Percentiles rank a stretch among this genome's conserved stretches.
Conservation (phyloP, 1,140 invertebrate species). For the Scaptomyza pallida region DNA sequence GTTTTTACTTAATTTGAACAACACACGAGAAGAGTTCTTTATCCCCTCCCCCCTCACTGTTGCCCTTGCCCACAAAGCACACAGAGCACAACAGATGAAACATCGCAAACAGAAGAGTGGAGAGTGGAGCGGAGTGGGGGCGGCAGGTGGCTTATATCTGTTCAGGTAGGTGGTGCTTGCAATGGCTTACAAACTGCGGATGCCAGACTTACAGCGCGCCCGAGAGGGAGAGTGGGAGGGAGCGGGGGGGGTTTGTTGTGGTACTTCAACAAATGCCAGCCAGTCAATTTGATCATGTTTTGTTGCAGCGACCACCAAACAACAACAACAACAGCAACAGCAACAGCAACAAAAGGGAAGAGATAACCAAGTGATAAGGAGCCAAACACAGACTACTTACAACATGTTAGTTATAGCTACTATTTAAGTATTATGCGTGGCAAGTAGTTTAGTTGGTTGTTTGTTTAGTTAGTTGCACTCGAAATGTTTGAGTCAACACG, state of each 20-base stretch:
- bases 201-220: too few species aligned
- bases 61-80: not conserved
- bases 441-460: not conserved
- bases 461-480: too few species aligned
- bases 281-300: constrained; percentile 26
- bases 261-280: constrained; percentile 9
- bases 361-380: constrained; percentile 15
- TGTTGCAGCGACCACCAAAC: not conserved
- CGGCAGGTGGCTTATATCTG: not conserved
- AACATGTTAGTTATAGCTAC: not conserved
- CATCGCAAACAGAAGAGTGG: not conserved
- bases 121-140: not conserved
- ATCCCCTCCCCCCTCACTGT: not conserved
- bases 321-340: too few species aligned
- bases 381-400: constrained; percentile 4
- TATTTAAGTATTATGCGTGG: not conserved
- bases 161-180: not conserved
- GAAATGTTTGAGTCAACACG: not conserved
- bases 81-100: not conserved
- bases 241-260: too few species aligned
- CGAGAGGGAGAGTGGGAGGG: too few species aligned
- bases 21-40: constrained; percentile 36
- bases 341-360: too few species aligned
- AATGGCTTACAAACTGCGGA: not conserved
- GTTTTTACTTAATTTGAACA: constrained; percentile 66